Base-by-base conservation (phyloP, 2,797 vertebrate genomes). In the Gobio occitaniae region DNA sequence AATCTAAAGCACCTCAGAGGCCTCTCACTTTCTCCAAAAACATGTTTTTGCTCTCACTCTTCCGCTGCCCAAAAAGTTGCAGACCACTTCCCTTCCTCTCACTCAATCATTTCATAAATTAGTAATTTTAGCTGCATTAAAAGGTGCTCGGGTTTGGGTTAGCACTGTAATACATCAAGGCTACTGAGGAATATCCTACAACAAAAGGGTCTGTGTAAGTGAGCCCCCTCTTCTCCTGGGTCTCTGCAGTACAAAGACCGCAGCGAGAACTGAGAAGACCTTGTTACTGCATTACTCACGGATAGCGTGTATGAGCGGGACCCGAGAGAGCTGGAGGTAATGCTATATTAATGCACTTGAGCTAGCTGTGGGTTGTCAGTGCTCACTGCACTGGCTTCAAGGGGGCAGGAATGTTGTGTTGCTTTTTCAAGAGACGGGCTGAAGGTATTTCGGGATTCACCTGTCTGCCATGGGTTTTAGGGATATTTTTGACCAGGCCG, bases 341-440 rank as follows among this genome's bases (percentile, higher is more conserved):
- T 85, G 70, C 85, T 90, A 93, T 90, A 91, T 88, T 83, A 91
- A 92, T 90, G 86, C 78, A 83, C 88, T 89, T 88, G 74, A 83
- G 75, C 82, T 29, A 10, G 38, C n/a, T 75, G 32, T 32, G 41
- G 82, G 78, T 66, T 32, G 77, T 82, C 52, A 86, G 80, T 54
- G 74, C 56, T 74, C 56, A 7, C 17, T 70, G 87, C 78, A 79
- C 68, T 87, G 32, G 72, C 29, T 78, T 36, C 52, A 71, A 75
- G 4, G 54, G 75, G 48, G 19, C 78, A 63, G 74, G 80, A 89
- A 75, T 78, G 59, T 65, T 65, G 16, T 79, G 77, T 21, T 66
- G 25, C 63, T 76, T 78, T 86, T 83, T 80, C 84, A 71, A 74
- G 44, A 84, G 78, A 84, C 36, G 10, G 70, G 65, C 7, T 8